These are phyloP conservation scores for Mastacembelus armatus DNA, from an alignment of 2,797 vertebrate species.

Conservation along the genomic window DNA sequence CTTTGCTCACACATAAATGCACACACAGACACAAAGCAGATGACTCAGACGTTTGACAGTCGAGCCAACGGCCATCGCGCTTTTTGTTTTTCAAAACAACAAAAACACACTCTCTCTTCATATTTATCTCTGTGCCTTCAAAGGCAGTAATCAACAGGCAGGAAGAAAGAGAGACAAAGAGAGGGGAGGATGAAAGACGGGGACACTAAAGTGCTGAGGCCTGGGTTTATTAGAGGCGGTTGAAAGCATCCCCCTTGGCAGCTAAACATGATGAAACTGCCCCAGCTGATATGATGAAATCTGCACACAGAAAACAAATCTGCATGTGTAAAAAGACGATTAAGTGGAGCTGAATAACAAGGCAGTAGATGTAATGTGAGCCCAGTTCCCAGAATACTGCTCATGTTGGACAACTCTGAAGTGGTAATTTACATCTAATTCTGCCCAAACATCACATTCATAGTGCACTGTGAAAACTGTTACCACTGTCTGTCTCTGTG, in stretches of 20 bases:
- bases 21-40: conserved; percentile 1
- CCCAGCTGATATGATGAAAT: conserved; percentile 64
- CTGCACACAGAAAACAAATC: conserved; percentile 50
- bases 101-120: conserved; percentile 53
- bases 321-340: conserved; percentile 16
- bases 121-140: conserved; percentile 60
- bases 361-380: neutral
- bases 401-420: neutral
- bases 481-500: neutral
- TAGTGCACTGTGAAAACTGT: neutral
- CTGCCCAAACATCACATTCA: neutral
- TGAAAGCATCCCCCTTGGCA: conserved; percentile 68
- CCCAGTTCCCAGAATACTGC: neutral
- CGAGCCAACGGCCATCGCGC: conserved; percentile 36
- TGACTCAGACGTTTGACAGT: conserved; percentile 29
- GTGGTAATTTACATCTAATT: neutral
- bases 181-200: conserved; percentile 63
- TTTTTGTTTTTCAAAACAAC: conserved; percentile 62
- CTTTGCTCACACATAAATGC: neutral
- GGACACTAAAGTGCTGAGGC: conserved; percentile 61
- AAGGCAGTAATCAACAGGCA: conserved; percentile 60
- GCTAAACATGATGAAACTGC: conserved; percentile 66
- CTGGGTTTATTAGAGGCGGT: conserved; percentile 57
- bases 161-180: conserved; percentile 62
- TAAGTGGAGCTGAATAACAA: neutral